Percentiles rank a stretch among this genome's conserved stretches.
Conservation (phyloP, 2,888 invertebrate species). For the Byasa hedistus region DNA sequence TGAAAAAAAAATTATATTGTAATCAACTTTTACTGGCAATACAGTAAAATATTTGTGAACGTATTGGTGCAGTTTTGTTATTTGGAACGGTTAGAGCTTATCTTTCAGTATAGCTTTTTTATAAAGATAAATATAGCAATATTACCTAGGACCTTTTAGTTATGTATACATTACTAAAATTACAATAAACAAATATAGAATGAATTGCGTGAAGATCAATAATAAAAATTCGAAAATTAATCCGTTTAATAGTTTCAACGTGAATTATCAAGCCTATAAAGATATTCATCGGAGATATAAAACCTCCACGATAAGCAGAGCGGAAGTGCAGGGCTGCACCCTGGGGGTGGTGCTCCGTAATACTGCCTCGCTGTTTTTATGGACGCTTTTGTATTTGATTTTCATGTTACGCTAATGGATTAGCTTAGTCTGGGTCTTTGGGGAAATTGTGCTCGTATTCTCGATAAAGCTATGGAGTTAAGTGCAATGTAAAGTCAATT, state of each 20-base stretch:
- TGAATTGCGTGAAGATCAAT: neutral
- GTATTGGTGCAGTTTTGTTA: no score
- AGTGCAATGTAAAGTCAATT: neutral
- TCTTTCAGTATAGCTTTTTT: no score
- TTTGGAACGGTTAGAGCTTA: no score
- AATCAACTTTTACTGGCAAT: no score
- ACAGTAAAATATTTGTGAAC: no score
- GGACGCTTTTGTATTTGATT: slow-evolving; percentile 66
- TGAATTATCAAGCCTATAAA: slow-evolving; percentile 18
- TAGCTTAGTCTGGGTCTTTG: slow-evolving; percentile 54
- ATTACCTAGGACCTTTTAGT: no score
- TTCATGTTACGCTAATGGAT: slow-evolving; percentile 75
- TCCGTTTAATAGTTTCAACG: neutral
- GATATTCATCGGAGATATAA: slow-evolving; percentile 24
- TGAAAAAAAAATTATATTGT: no score
- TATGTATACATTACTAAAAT: no score
- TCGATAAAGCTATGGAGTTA: slow-evolving; percentile 15
- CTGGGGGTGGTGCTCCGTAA: slow-evolving; percentile 44
- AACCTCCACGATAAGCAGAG: slow-evolving; percentile 26
- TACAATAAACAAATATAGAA: no score
- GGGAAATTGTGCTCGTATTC: slow-evolving; percentile 44
- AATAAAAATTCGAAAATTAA: neutral
- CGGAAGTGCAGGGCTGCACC: slow-evolving; percentile 47
- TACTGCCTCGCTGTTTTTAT: slow-evolving; percentile 64
- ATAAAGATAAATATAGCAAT: no score